Base-by-base conservation (phyloP, 2,888 invertebrate genomes). In the Druceiella hillmani region DNA sequence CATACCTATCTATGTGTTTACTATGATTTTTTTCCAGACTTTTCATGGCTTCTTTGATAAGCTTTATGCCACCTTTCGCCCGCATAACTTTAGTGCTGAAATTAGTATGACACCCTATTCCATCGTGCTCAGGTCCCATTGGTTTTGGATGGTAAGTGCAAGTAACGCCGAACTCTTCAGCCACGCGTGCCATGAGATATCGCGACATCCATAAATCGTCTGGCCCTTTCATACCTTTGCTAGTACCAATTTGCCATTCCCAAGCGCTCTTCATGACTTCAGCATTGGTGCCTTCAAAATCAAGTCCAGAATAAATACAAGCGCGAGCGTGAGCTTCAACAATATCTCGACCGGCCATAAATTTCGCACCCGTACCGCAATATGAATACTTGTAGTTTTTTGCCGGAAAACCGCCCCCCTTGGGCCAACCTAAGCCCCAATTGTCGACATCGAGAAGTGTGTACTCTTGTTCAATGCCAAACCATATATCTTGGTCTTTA, bases 211-310 rank as follows among this genome's bases (percentile, higher is more conserved):
- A 93, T 38, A 93, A 59, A 54, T 93, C 84, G 56, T 93, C 92
- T 3, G 85, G 78, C 45, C 79, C 81, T 33, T 76, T 75, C 44
- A 93, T 89, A 1, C 94, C 94, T 44, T 81, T 73, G 47, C 90
- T 86, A 0, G 92, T 92, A 3, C 95, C 95, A 9, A 95, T 82
- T 62, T 92, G 90, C 64, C 77, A 89, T 59, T 88, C 87, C 88
- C 88, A 88, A 72, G 88, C 91, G 16, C 86, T 86, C 13, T 84
- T 88, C 94, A 94, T 93, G 15, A 95, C 97, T 70, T 99, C 98
- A 3, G 97, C 97, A 59, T 98, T 99, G 20, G 87, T 89, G 20
- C 98, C 98, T 47, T 87, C 79, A 51, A 97, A 86, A 52, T 88
- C 87, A 44, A 95, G 76, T 28, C 97, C 98, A 41, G 95, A 87